Evolutionary conservation across 2,888 invertebrate species (phyloP).

Genomic region (Perizoma affinitatum): DNA sequence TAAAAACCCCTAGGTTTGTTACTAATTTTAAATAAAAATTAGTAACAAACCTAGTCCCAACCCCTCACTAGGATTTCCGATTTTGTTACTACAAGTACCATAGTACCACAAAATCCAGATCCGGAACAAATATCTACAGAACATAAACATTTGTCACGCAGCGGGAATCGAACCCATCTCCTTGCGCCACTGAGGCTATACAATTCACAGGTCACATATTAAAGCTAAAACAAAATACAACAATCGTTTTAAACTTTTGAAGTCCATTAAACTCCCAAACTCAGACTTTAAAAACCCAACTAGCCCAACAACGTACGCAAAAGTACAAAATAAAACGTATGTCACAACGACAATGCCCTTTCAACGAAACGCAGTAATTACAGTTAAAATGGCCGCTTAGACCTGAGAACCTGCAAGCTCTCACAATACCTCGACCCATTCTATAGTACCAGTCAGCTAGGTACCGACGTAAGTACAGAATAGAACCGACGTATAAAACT

Average conservation of each 20-base stretch:
- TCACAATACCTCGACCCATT: neutral
- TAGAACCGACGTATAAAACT: neutral
- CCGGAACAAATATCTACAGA: too few species aligned
- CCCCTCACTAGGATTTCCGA: too few species aligned
- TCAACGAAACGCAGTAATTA: constrained; percentile 32
- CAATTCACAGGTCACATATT: too few species aligned
- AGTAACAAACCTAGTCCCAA: too few species aligned
- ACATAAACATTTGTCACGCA: too few species aligned
- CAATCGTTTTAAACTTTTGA: constrained; percentile 1
- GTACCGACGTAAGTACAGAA: neutral
- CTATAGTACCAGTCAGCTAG: neutral
- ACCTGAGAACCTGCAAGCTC: neutral
- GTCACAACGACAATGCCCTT: constrained; percentile 28
- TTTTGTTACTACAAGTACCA: too few species aligned
- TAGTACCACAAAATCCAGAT: too few species aligned
- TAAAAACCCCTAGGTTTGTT: too few species aligned
- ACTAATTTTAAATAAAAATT: too few species aligned
- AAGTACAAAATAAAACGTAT: constrained; percentile 15
- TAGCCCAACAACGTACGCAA: constrained; percentile 12
- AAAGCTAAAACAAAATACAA: too few species aligned
- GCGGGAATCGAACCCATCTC: too few species aligned
- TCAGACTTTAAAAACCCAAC: constrained; percentile 1
- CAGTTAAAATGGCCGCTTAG: constrained; percentile 32
- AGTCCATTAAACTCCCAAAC: constrained; percentile 14
- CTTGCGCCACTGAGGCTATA: too few species aligned